phyloP scores from a whole-genome alignment of 2,888 invertebrate genomes.

The Melanostoma scalare region DNA sequence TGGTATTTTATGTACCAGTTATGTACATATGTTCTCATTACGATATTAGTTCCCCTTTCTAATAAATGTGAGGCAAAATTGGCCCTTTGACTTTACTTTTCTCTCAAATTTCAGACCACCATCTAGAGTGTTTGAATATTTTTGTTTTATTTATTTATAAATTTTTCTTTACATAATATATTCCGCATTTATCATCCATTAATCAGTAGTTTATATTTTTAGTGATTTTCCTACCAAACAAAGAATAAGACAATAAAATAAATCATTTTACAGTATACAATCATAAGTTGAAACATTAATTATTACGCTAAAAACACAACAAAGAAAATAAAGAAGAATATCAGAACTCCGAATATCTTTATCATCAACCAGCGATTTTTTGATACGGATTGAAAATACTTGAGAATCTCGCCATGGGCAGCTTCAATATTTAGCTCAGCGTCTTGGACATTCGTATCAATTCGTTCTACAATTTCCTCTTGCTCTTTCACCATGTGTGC shows the following conservation, averaged over 20 bases:
- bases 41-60: too few relatives aligned
- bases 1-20: too few relatives aligned
- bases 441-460: conserved; percentile 98
- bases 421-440: conserved; percentile 98
- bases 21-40: too few relatives aligned
- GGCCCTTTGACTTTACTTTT: too few relatives aligned
- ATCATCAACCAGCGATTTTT: conserved; percentile 99
- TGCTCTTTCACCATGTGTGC: conserved; percentile 93
- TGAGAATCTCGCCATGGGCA: conserved; percentile 97
- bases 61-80: too few relatives aligned
- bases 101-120: too few relatives aligned
- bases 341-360: conserved; percentile 98
- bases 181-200: too few relatives aligned
- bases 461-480: conserved; percentile 98
- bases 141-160: too few relatives aligned
- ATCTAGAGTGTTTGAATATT: too few relatives aligned
- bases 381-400: conserved; percentile 98
- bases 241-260: conserved; percentile 16
- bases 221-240: too few relatives aligned
- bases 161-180: too few relatives aligned
- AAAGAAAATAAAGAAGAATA: conserved; percentile 99
- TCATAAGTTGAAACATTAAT: conserved; percentile 50
- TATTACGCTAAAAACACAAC: conserved; percentile 96
- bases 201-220: too few relatives aligned
- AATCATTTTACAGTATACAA: conserved; percentile 50